These are phyloP conservation scores for Hermetia illucens DNA, from an alignment of 1,140 invertebrate genomes.

Conservation along the genomic window DNA sequence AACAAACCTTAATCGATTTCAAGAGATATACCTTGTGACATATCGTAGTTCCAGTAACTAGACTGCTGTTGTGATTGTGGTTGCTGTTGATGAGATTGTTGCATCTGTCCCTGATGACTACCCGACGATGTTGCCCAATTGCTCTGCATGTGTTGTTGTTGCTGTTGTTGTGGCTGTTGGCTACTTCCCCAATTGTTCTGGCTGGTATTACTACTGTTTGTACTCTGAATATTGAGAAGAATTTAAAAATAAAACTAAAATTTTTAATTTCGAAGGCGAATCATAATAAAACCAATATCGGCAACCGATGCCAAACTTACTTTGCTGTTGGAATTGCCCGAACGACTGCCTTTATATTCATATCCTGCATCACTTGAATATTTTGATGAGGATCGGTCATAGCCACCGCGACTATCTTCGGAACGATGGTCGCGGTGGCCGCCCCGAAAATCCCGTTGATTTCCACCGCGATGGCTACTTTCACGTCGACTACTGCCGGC, in stretches of 20 bases:
- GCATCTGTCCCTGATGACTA: slow-evolving; percentile 16
- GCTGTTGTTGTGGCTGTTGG: slow-evolving; percentile 17
- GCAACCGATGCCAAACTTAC: slow-evolving; percentile 2
- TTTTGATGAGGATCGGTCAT: slow-evolving; percentile 24
- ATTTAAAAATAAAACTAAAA: too few relatives aligned
- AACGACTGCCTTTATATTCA: slow-evolving; percentile 18
- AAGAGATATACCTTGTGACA: slow-evolving; percentile 20
- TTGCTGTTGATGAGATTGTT: slow-evolving; percentile 17
- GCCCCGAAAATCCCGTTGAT: slow-evolving; percentile 31
- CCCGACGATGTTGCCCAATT: slow-evolving; percentile 11
- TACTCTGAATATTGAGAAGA: too few relatives aligned
- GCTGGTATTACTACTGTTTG: slow-evolving; percentile 17
- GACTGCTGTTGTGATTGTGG: slow-evolving; percentile 17
- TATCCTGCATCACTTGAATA: slow-evolving; percentile 14
- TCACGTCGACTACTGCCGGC: slow-evolving; percentile 12
- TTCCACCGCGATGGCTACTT: slow-evolving; percentile 17
- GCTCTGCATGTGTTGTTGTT: slow-evolving; percentile 19
- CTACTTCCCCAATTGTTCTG: slow-evolving; percentile 13
- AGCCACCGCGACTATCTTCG: slow-evolving; percentile 32
- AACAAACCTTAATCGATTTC: background rate
- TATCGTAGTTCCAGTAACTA: slow-evolving; percentile 24
- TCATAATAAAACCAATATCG: slow-evolving; percentile 8
- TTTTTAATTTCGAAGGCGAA: slow-evolving; percentile 12
- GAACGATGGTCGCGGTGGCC: slow-evolving; percentile 31
- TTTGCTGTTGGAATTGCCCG: background rate